phyloP scores from a whole-genome alignment of 2,888 invertebrate species.

The Xylocampa areola region DNA sequence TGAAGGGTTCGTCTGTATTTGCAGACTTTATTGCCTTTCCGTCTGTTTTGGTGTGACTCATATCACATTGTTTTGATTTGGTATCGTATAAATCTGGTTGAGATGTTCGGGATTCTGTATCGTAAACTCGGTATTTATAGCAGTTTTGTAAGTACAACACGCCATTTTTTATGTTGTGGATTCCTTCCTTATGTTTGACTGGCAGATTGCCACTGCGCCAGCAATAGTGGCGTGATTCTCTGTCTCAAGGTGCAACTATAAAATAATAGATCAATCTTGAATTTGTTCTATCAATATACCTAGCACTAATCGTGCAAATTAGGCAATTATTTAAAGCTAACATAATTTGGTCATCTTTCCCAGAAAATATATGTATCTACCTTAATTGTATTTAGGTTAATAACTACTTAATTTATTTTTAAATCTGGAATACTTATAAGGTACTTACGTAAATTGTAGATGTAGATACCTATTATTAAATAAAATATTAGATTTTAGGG shows the following conservation, averaged over 20 bases:
- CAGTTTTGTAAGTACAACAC: slow-evolving; percentile 13
- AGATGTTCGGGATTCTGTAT: slow-evolving; percentile 3
- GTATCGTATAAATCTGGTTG: slow-evolving; percentile 12
- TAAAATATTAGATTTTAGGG: too few relatives aligned
- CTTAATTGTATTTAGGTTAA: too few relatives aligned
- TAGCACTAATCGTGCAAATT: too few relatives aligned
- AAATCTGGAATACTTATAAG: too few relatives aligned
- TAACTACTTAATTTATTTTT: too few relatives aligned
- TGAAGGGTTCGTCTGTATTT: slow-evolving; percentile 48
- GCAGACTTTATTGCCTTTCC: slow-evolving; percentile 20
- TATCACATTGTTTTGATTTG: slow-evolving; percentile 40
- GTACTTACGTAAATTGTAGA: too few relatives aligned
- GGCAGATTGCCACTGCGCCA: slow-evolving; percentile 46
- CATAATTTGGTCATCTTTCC: too few relatives aligned
- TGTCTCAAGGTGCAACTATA: slow-evolving; percentile 5
- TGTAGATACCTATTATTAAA: too few relatives aligned
- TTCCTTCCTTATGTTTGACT: slow-evolving; percentile 39
- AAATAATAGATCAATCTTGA: too few relatives aligned
- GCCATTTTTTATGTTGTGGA: slow-evolving; percentile 35
- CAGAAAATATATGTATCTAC: too few relatives aligned
- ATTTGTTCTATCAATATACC: too few relatives aligned
- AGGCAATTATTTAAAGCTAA: too few relatives aligned
- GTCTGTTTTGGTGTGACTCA: slow-evolving; percentile 32
- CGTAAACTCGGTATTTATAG: slow-evolving; percentile 27
- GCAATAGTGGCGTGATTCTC: slow-evolving; percentile 19